A percentile compares a stretch with the other conserved stretches of the same genome.
These are phyloP conservation scores for Lordiphosa stackelbergi DNA, from an alignment of 1,140 invertebrate species.

Conservation along the genomic window DNA sequence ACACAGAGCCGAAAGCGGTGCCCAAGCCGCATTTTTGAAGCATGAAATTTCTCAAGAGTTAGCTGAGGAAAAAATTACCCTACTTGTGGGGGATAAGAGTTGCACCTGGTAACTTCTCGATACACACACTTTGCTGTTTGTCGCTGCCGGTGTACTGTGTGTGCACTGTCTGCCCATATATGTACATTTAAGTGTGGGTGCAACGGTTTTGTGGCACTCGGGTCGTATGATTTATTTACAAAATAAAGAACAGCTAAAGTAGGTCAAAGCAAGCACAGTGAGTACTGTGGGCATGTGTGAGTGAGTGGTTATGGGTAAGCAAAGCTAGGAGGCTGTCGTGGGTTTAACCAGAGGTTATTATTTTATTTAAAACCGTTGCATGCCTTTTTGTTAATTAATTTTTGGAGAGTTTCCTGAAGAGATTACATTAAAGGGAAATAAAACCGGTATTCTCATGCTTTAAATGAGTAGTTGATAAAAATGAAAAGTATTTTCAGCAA, in stretches of 20 bases:
- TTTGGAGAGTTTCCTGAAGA: too few species aligned
- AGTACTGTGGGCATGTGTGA: slow-evolving; percentile 19
- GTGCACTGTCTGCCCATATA: slow-evolving; percentile 4
- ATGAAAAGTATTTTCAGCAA: too few species aligned
- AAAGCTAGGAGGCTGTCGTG: neutral
- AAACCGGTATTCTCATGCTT: too few species aligned
- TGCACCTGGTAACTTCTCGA: slow-evolving; percentile 19
- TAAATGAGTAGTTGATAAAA: too few species aligned
- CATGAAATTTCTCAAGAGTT: slow-evolving; percentile 45
- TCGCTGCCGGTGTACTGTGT: slow-evolving; percentile 18
- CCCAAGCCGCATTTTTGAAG: slow-evolving; percentile 18
- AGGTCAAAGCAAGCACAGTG: slow-evolving; percentile 51
- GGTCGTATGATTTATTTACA: slow-evolving; percentile 69
- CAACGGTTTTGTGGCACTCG: slow-evolving; percentile 50
- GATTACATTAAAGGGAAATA: too few species aligned
- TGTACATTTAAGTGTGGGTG: slow-evolving; percentile 20
- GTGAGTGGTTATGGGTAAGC: neutral
- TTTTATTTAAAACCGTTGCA: neutral
- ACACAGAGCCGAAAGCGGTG: slow-evolving; percentile 8
- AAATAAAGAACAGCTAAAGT: slow-evolving; percentile 49
- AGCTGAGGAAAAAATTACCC: slow-evolving; percentile 9
- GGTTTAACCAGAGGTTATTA: slow-evolving; percentile 24
- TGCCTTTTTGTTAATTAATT: too few species aligned
- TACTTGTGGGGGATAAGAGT: neutral
- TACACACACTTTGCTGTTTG: slow-evolving; percentile 10